phyloP scores from a whole-genome alignment of 2,888 invertebrate genomes.

The Spilosoma lubricipeda region DNA sequence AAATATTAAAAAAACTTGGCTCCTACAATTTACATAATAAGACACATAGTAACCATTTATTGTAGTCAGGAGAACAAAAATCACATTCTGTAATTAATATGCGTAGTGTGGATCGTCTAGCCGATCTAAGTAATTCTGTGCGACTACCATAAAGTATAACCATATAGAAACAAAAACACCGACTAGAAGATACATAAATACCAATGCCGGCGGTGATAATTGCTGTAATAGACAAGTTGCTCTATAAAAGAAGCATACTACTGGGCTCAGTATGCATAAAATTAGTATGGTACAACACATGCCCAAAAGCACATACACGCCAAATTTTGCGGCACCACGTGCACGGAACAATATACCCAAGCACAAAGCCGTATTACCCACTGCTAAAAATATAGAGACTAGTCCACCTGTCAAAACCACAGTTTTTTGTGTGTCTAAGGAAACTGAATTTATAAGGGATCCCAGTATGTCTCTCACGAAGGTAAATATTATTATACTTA shows the following conservation, averaged over 20 bases:
- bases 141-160: conserved; percentile 64
- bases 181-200: conserved; percentile 38
- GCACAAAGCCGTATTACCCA: conserved; percentile 52
- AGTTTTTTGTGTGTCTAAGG: not conserved
- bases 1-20: not conserved
- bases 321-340: conserved; percentile 22
- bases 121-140: conserved; percentile 44
- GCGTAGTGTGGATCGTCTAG: conserved; percentile 11
- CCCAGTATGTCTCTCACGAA: not conserved
- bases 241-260: conserved; percentile 58
- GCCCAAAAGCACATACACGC: conserved; percentile 41
- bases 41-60: not conserved
- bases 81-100: not conserved
- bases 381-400: conserved; percentile 50
- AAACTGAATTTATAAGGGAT: not conserved
- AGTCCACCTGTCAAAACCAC: conserved; percentile 20
- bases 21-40: not conserved
- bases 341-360: conserved; percentile 40
- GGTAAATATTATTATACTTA: not conserved
- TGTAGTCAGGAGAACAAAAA: not conserved
- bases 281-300: conserved; percentile 51
- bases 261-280: conserved; percentile 43
- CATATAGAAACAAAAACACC: conserved; percentile 59
- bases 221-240: conserved; percentile 53
- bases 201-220: conserved; percentile 24